phyloP scores from a whole-genome alignment of 2,888 invertebrate genomes.

The Charanyca ferruginea region DNA sequence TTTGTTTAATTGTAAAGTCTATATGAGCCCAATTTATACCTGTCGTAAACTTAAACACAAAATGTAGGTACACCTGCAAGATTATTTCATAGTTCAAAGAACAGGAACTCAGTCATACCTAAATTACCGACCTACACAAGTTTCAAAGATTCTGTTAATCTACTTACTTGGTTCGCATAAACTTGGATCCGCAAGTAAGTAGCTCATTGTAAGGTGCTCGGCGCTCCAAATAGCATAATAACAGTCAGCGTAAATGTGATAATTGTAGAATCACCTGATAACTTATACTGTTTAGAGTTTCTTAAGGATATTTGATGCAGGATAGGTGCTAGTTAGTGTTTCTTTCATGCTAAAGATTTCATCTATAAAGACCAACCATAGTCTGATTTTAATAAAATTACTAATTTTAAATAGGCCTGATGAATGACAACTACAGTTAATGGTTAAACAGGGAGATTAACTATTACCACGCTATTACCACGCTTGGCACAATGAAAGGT shows the following conservation, averaged over 20 bases:
- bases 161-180: constrained; percentile 34
- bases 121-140: constrained; percentile 36
- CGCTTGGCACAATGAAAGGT: no score
- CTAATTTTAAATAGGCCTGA: no score
- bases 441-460: not conserved
- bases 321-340: not conserved
- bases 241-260: constrained; percentile 26
- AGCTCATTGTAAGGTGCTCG: constrained; percentile 32
- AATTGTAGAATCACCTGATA: constrained; percentile 46
- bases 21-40: no score
- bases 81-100: constrained; percentile 35
- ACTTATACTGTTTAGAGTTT: constrained; percentile 19
- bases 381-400: not conserved
- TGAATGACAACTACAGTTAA: not conserved
- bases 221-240: constrained; percentile 43
- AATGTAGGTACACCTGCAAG: constrained; percentile 11
- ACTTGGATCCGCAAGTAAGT: constrained; percentile 30
- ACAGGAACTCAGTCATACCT: constrained; percentile 30
- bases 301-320: constrained; percentile 27
- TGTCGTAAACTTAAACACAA: not conserved
- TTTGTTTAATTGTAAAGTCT: not conserved
- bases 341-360: not conserved
- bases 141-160: constrained; percentile 57
- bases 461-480: no score
- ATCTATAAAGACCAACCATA: not conserved